Evolutionary conservation across 2,797 vertebrate genomes (phyloP), one percentile per base, ranked within the genome.

Genomic region (Malurus leucopterus): DNA sequence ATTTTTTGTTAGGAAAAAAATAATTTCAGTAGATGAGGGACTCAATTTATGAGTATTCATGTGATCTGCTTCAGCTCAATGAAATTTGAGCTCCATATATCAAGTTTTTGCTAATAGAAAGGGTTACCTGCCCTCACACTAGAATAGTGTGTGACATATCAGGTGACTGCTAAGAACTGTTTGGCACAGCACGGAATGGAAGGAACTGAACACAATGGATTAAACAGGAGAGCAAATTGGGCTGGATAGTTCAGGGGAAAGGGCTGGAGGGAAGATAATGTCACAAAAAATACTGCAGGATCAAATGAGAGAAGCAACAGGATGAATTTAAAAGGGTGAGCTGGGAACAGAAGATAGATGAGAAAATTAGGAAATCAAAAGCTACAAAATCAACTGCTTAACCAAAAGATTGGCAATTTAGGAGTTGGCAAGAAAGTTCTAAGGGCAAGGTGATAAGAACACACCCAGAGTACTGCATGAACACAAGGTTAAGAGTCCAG

Each of bases 291-390:
- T 49, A 71, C n/a, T 68, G 74, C 53, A 86, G 32, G 55, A 53
- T 23, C n/a, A 61, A 47, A 30, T 46, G 32, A 77, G 70, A 90
- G 89, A 94, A 86, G 40, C 64, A 78, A 53, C 7, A 46, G 47
- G 79, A 67, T 30, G 51, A 71, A 81, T 86, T 80, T 44, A 12
- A 92, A 79, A 63, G 46, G 64, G 24, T 15, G 44, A 81, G 82
- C 38, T 29, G 73, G 76, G 81, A 92, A 84, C 4, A 85, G 58
- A 71, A 92, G 73, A 75, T 2, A 32, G 38, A 67, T 62, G 32
- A 85, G 68, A 71, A 75, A 93, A 91, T 59, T 51, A 72, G 64
- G 55, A 92, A 73, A 81, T 68, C 23, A 62, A 87, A 92, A 76
- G 32, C 36, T 51, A 44, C 62, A 43, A 80, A 92, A 50, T 36